A percentile compares a stretch with the other conserved stretches of the same genome.
Conservation (phyloP, 2,888 invertebrate species). For the Operophtera brumata region DNA sequence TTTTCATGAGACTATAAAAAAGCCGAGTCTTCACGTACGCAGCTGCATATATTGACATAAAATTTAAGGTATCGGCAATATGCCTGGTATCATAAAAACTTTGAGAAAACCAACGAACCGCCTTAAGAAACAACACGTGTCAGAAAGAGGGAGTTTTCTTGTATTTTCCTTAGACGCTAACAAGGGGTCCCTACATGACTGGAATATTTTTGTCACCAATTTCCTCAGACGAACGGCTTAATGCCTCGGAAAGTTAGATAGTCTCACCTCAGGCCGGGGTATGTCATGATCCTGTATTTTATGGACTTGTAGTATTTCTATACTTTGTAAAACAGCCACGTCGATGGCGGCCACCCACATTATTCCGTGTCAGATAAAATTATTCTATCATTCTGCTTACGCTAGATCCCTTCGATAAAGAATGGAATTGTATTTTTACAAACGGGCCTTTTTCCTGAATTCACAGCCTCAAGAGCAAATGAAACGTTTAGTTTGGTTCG, state of each 20-base stretch:
- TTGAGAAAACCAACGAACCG: conserved; percentile 50
- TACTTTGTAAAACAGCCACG: conserved; percentile 47
- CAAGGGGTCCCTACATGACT: conserved; percentile 74
- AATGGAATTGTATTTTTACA: conserved; percentile 5
- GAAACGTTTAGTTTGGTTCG: conserved; percentile 21
- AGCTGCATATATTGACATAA: conserved; percentile 62
- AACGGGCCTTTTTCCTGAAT: not conserved
- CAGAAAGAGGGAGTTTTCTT: conserved; percentile 60
- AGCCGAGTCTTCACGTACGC: conserved; percentile 42
- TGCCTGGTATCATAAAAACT: conserved; percentile 58
- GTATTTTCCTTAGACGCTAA: conserved; percentile 69
- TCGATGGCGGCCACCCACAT: conserved; percentile 38
- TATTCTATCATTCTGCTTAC: conserved; percentile 25
- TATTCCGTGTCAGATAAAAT: conserved; percentile 40
- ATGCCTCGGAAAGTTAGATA: conserved; percentile 65
- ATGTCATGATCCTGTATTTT: conserved; percentile 60
- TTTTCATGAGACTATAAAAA: conserved; percentile 45
- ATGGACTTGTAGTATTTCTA: conserved; percentile 50
- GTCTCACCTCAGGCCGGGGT: conserved; percentile 61
- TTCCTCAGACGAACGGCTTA: conserved; percentile 71
- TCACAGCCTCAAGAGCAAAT: not conserved
- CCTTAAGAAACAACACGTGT: conserved; percentile 62
- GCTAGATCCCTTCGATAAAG: conserved; percentile 13
- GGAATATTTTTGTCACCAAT: conserved; percentile 77
- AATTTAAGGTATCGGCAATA: conserved; percentile 60